Conservation (phyloP, 2,113 vertebrate species). For the Sterrhoptilus dennistouni region DNA sequence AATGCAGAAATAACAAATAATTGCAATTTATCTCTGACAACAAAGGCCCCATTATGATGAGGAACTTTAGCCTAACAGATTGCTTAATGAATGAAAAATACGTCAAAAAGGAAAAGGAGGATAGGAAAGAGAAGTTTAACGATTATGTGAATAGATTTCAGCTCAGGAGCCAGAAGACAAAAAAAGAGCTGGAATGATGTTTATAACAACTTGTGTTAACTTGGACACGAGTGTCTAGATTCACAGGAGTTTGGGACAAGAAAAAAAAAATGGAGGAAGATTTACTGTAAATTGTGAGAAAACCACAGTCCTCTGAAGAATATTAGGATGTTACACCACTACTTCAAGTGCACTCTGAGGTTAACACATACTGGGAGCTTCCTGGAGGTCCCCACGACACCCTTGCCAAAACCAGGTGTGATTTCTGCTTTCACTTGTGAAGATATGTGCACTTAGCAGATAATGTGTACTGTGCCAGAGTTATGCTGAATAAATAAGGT, state of each 20-base stretch:
- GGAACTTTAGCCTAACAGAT: not conserved
- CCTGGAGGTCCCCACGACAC: not conserved
- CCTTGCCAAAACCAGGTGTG: not conserved
- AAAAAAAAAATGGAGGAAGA: not conserved
- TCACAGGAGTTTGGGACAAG: not conserved
- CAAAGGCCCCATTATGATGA: not conserved
- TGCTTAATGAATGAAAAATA: not conserved
- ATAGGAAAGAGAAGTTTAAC: not conserved
- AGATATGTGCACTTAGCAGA: not conserved
- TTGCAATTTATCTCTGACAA: constrained; percentile 6
- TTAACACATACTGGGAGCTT: not conserved
- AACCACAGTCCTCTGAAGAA: not conserved
- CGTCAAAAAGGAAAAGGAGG: not conserved
- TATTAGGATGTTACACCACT: not conserved
- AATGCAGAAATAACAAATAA: not conserved
- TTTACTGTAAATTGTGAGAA: not conserved
- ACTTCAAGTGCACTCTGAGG: not conserved
- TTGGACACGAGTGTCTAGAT: not conserved
- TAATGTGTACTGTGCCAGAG: not conserved
- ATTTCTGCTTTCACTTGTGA: not conserved
- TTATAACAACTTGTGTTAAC: not conserved
- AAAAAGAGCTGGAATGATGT: not conserved
- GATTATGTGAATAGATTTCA: not conserved
- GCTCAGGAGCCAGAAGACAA: not conserved
- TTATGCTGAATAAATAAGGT: not conserved